Base-by-base conservation (phyloP, 2,888 invertebrate genomes). In the Panorpa germanica region DNA sequence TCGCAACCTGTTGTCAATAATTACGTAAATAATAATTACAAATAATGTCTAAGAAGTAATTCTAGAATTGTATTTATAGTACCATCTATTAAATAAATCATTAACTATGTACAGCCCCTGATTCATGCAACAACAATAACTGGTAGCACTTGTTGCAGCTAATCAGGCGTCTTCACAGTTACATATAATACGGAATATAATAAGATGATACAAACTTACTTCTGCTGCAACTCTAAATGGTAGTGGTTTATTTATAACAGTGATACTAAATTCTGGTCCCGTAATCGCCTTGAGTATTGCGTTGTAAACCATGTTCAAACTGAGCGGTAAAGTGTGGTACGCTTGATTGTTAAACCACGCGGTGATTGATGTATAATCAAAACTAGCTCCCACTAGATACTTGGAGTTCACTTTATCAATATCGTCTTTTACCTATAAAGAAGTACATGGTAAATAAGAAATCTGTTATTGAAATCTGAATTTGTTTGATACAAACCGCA, bases 321-420 rank as follows among this genome's bases (percentile, higher is more conserved):
- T 60, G 1, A 71, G 57, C 0, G 75, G 72, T 1, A 74, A 65
- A 26, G 72, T 66, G 45, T 85, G 83, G 42, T 66, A 70, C 0
- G 78, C 75, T 43, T 80, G 74, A 46, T 78, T 80, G 43, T 82
- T 83, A 50, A 81, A 76, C 65, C 73, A 72, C 0, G 70, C 75
- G 0, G 57, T 68, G 1, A 69, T 62, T 0, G 50, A 43, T 2
- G 43, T 36, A 8, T 43, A 35, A 1, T 48, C 47, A 4, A 53
- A 41, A 1, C 65, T 61, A 0, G 69, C 68, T 0, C 69, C 72
- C 2, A 60, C 59, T 34, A 73, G 45, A 37, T 71, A 57, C 11
- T 44, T 45, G 40, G 54, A 50, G 2, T 60, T 53, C 16, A 57
- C 41, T 3, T 29, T 8, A 2, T 49, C 50, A 50, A 59, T 47